These are phyloP conservation scores for Mus spretus DNA, from an alignment of 2,797 vertebrate genomes.

Conservation along the genomic window DNA sequence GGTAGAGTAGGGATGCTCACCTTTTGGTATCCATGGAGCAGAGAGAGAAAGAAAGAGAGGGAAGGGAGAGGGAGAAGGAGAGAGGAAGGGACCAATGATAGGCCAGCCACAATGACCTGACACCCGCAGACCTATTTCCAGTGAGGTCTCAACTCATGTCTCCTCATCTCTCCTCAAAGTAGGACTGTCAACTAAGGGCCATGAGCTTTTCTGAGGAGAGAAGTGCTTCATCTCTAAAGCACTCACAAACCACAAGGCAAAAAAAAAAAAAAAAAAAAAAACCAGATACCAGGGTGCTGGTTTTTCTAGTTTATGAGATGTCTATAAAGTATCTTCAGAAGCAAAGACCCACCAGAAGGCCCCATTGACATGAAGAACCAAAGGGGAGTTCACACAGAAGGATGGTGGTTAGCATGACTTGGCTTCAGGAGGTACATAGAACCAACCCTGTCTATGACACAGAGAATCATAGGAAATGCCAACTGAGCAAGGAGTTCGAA, in stretches of 20 bases:
- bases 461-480: neutral
- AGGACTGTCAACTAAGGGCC: too few species aligned
- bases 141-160: neutral
- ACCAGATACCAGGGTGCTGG: neutral
- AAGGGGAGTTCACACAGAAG: neutral
- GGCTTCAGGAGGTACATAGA: accelerated
- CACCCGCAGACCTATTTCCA: neutral
- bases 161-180: neutral
- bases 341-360: neutral
- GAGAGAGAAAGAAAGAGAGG: neutral
- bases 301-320: neutral
- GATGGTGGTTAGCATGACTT: accelerated
- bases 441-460: accelerated
- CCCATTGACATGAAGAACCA: accelerated
- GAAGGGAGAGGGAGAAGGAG: neutral
- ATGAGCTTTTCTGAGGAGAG: neutral
- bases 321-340: neutral
- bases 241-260: neutral
- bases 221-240: neutral
- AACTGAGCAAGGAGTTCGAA: neutral
- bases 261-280: neutral
- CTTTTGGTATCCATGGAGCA: neutral
- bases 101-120: too few species aligned
- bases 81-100: neutral
- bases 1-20: neutral